phyloP scores from a whole-genome alignment of 2,113 vertebrate genomes.

The Melanerpes formicivorus region DNA sequence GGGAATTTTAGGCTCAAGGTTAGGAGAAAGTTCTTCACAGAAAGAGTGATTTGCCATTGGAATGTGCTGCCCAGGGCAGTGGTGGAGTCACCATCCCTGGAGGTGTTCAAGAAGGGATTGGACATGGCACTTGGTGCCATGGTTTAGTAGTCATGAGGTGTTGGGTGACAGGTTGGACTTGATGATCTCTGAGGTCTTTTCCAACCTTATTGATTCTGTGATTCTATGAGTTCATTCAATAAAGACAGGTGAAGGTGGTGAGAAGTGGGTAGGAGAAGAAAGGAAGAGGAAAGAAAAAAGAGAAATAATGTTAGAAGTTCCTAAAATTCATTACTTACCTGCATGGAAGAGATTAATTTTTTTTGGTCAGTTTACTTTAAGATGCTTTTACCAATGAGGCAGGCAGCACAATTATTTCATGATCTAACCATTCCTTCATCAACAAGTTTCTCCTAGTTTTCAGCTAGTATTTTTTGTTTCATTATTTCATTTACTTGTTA shows the following conservation, averaged over 20 bases:
- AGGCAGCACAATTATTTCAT: background rate
- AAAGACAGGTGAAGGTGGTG: background rate
- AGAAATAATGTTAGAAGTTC: background rate
- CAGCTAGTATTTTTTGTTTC: background rate
- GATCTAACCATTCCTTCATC: background rate
- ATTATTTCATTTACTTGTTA: background rate
- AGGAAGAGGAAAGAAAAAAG: background rate
- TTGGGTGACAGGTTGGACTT: too few relatives aligned
- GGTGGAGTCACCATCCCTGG: too few relatives aligned
- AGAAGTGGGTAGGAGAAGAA: fast-evolving
- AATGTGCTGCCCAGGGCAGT: too few relatives aligned
- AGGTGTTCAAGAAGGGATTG: too few relatives aligned
- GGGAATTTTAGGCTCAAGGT: too few relatives aligned
- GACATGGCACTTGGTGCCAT: too few relatives aligned
- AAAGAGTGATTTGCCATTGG: too few relatives aligned
- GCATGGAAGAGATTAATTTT: background rate
- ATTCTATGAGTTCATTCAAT: background rate
- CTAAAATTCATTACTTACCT: background rate
- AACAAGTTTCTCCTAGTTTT: background rate
- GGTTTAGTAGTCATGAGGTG: too few relatives aligned
- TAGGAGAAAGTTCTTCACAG: too few relatives aligned
- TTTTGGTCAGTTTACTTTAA: background rate
- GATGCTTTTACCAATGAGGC: background rate
- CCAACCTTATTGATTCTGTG: too few relatives aligned
- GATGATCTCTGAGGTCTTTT: too few relatives aligned